A percentile compares a stretch with the other conserved stretches of the same genome.
These are phyloP conservation scores for Tetragonula clypearis DNA, from an alignment of 1,140 invertebrate genomes.

Conservation along the genomic window DNA sequence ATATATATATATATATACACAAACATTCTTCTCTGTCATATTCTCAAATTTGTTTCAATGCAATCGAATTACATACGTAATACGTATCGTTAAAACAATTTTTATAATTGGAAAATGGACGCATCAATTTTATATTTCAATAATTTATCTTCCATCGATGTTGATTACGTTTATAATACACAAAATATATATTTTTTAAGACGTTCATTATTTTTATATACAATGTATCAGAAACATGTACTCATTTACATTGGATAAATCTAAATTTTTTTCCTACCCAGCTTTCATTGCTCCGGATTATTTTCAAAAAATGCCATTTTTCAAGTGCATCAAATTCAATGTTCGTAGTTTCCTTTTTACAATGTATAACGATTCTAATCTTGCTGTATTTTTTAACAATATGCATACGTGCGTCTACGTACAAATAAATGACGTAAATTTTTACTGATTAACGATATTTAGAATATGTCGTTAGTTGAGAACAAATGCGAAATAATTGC, in stretches of 20 bases:
- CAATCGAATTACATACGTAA: neutral
- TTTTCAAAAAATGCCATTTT: neutral
- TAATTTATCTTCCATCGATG: neutral
- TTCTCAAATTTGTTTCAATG: neutral
- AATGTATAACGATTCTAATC: neutral
- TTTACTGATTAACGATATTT: neutral
- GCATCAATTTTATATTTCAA: neutral
- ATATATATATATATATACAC: neutral
- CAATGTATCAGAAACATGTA: neutral
- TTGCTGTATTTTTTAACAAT: neutral
- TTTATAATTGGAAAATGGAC: neutral
- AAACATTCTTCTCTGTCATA: constrained; percentile 30
- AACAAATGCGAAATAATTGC: neutral
- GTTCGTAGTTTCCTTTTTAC: neutral
- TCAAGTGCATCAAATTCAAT: neutral
- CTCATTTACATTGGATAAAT: neutral
- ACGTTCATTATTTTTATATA: neutral
- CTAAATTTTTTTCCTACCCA: neutral
- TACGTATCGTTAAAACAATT: neutral
- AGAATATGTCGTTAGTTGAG: neutral
- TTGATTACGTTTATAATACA: neutral
- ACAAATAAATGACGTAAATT: neutral
- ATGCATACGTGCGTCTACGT: neutral
- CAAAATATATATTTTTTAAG: neutral
- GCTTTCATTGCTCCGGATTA: neutral